Base-by-base conservation (phyloP, 2,113 vertebrate genomes). In the Triplophysa siluroides region DNA sequence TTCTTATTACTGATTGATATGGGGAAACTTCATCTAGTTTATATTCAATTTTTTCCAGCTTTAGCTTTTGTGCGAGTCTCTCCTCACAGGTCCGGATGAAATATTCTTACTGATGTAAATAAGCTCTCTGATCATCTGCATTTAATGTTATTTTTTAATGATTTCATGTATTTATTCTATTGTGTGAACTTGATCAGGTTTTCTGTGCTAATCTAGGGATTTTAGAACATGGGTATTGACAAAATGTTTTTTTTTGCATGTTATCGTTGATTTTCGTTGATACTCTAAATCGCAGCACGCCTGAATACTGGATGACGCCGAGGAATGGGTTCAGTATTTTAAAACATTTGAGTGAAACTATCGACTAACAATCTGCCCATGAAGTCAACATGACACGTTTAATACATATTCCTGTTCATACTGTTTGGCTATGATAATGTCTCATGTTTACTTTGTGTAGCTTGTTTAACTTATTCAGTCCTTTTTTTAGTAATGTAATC, bases 81-180 rank as follows among this genome's bases (percentile, higher is more conserved):
- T 52, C 14, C 50, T 52, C 14, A 12, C 8, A 11, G 11, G 43
- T 52, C 16, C 14, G 3, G 13, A 6, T 14, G 16, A 52, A 38
- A 52, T 81, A 52, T 81, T 64, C 80, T 74, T 81, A 67, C 9
- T 71, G 52, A 54, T 74, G 63, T 78, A 80, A 73, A 81, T 45
- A 43, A 33, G 14, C 70, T 81, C 50, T 64, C 16, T 76, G 12
- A 66, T 60, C 10, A 19, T n/a, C 62, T 67, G 43, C 38, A 29
- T 63, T 14, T 76, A 41, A 29, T 29, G 29, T 29, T 4, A 4
- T 9, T 14, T 60, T 77, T 54, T 16, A 67, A 77, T 68, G 24
- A 21, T 52, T 52, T 16, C 4, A 1, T 16, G 47, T 76, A 76
- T 80, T 73, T 73, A 73, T n/a, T n/a, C n/a, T n/a, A n/a, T 58